These are phyloP conservation scores for Danaus melanippus DNA, from an alignment of 1,140 invertebrate genomes.

Conservation along the genomic window DNA sequence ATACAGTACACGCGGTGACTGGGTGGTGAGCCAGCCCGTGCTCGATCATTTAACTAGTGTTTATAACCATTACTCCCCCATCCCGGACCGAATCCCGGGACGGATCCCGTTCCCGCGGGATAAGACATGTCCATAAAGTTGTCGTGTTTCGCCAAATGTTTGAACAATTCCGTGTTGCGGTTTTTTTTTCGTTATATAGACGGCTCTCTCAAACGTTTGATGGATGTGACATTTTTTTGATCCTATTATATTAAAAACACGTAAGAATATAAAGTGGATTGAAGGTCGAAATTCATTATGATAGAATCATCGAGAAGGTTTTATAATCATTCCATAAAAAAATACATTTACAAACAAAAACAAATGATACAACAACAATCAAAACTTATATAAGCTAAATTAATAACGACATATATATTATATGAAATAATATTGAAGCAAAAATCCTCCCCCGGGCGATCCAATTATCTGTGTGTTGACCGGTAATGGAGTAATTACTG, in stretches of 20 bases:
- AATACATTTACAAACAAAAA: neutral
- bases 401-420: neutral
- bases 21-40: slow-evolving; percentile 10
- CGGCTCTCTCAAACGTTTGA: neutral
- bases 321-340: neutral
- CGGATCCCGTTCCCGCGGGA: slow-evolving; percentile 26
- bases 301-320: too few relatives aligned
- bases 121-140: slow-evolving; percentile 36
- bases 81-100: slow-evolving; percentile 21
- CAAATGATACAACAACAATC: neutral
- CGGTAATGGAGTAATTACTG: slow-evolving; percentile 35
- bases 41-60: slow-evolving; percentile 40
- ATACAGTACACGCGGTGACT: slow-evolving; percentile 1
- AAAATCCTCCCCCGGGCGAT: slow-evolving; percentile 11
- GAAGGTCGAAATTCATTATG: too few relatives aligned
- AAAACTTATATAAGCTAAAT: neutral
- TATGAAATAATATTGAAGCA: slow-evolving; percentile 4
- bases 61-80: slow-evolving; percentile 36
- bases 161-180: slow-evolving; percentile 27
- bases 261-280: too few relatives aligned
- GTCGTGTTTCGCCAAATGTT: slow-evolving; percentile 36
- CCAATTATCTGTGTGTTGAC: slow-evolving; percentile 16
- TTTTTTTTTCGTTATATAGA: slow-evolving; percentile 22
- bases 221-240: slow-evolving; percentile 5
- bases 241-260: neutral